phyloP scores from a whole-genome alignment of 2,888 invertebrate species.

The Piscicola geometra region DNA sequence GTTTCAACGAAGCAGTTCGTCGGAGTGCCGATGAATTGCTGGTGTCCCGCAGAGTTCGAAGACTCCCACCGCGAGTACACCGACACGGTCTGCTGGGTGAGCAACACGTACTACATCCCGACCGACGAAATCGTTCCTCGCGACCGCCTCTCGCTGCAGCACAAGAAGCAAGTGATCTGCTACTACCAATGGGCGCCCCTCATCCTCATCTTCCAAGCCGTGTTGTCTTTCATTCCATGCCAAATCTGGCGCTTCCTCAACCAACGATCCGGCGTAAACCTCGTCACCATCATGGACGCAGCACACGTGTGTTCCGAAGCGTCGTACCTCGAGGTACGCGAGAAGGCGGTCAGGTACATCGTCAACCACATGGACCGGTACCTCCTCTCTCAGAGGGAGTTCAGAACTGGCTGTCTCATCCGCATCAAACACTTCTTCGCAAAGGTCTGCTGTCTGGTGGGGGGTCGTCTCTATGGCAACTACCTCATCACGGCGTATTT shows the following conservation, averaged over 20 bases:
- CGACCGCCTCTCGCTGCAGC: slow-evolving; percentile 29
- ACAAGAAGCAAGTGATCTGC: slow-evolving; percentile 39
- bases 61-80: slow-evolving; percentile 44
- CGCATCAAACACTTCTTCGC: slow-evolving; percentile 53
- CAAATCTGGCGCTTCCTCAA: slow-evolving; percentile 43
- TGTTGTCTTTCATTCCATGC: slow-evolving; percentile 44
- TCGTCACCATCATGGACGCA: slow-evolving; percentile 44
- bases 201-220: slow-evolving; percentile 45
- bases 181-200: slow-evolving; percentile 46
- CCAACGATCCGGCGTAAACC: slow-evolving; percentile 44
- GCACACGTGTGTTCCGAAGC: slow-evolving; percentile 45
- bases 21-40: slow-evolving; percentile 44
- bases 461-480: slow-evolving; percentile 56
- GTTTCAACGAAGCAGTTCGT: slow-evolving; percentile 46
- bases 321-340: slow-evolving; percentile 44
- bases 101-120: slow-evolving; percentile 45
- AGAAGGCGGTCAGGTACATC: slow-evolving; percentile 55
- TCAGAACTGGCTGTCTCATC: slow-evolving; percentile 54
- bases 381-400: slow-evolving; percentile 56
- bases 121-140: slow-evolving; percentile 41
- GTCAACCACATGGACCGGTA: slow-evolving; percentile 58
- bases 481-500: slow-evolving; percentile 58
- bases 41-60: slow-evolving; percentile 45
- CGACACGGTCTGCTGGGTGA: slow-evolving; percentile 45
- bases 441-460: slow-evolving; percentile 53